These are phyloP conservation scores for Sinohyriopsis cumingii DNA, from an alignment of 2,888 invertebrate genomes.

Conservation along the genomic window DNA sequence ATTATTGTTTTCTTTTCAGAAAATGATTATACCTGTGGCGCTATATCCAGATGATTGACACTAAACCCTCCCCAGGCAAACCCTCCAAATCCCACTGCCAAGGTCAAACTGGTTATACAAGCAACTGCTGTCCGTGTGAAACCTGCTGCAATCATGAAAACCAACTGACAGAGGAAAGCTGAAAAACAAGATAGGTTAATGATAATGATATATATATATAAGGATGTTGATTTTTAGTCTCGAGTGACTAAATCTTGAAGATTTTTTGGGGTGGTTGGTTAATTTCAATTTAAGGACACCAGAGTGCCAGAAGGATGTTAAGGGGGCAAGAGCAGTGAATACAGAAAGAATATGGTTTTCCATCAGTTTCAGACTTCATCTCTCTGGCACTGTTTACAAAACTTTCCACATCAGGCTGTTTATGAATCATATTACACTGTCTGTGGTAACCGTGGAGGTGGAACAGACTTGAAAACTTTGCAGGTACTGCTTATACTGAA, in stretches of 20 bases:
- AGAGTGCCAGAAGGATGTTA: no score
- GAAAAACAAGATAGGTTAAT: slow-evolving; percentile 27
- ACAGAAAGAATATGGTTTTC: no score
- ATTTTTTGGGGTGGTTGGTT: not conserved
- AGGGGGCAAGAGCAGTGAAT: no score
- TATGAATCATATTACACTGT: no score
- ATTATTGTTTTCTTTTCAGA: not conserved
- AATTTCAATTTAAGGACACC: not conserved
- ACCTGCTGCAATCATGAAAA: slow-evolving; percentile 89
- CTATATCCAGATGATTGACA: slow-evolving; percentile 88
- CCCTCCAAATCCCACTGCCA: slow-evolving; percentile 90
- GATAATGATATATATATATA: not conserved
- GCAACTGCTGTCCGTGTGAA: slow-evolving; percentile 79
- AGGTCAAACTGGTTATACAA: slow-evolving; percentile 83
- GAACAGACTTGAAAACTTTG: no score
- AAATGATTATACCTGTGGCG: slow-evolving; percentile 78
- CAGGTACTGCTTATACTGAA: no score
- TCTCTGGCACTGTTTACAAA: no score
- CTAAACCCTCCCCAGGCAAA: slow-evolving; percentile 90
- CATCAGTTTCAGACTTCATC: no score
- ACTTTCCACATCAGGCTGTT: no score
- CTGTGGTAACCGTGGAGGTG: no score
- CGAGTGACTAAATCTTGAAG: not conserved
- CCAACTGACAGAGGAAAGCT: slow-evolving; percentile 84
- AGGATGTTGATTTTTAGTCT: not conserved